These are phyloP conservation scores for Ptychoptera contaminata DNA, from an alignment of 2,888 invertebrate species.

Conservation along the genomic window DNA sequence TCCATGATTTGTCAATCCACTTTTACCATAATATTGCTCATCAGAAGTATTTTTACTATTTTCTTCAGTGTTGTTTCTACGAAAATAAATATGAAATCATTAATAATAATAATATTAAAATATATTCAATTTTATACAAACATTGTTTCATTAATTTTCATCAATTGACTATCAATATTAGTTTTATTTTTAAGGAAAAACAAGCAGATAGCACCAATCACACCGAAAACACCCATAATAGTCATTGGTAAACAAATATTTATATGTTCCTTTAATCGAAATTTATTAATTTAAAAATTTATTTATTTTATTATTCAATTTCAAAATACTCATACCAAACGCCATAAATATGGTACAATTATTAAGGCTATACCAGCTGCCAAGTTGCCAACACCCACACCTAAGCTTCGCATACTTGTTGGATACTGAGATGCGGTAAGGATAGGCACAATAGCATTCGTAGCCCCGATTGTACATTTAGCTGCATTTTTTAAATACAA, in stretches of 20 bases:
- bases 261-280: slow-evolving; percentile 26
- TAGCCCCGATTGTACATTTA: slow-evolving; percentile 60
- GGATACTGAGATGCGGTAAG: slow-evolving; percentile 58
- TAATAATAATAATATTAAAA: too few relatives aligned
- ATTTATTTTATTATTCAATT: slow-evolving; percentile 1
- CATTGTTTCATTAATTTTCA: neutral
- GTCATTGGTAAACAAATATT: slow-evolving; percentile 34
- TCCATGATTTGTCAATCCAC: too few relatives aligned
- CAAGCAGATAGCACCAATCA: slow-evolving; percentile 35
- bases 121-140: too few relatives aligned
- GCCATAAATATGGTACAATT: slow-evolving; percentile 62
- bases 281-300: slow-evolving; percentile 3
- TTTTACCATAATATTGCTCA: too few relatives aligned
- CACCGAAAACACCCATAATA: slow-evolving; percentile 34
- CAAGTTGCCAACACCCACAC: slow-evolving; percentile 58
- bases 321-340: slow-evolving; percentile 39
- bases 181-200: slow-evolving; percentile 36
- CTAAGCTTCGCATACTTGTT: slow-evolving; percentile 50
- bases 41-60: too few relatives aligned
- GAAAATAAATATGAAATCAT: too few relatives aligned
- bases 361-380: slow-evolving; percentile 62
- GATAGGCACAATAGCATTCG: slow-evolving; percentile 63
- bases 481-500: slow-evolving; percentile 21
- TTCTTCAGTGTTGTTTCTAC: too few relatives aligned
- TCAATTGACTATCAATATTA: neutral